Conservation (phyloP, 2,797 vertebrate genomes). For the Anas bahamensis region DNA sequence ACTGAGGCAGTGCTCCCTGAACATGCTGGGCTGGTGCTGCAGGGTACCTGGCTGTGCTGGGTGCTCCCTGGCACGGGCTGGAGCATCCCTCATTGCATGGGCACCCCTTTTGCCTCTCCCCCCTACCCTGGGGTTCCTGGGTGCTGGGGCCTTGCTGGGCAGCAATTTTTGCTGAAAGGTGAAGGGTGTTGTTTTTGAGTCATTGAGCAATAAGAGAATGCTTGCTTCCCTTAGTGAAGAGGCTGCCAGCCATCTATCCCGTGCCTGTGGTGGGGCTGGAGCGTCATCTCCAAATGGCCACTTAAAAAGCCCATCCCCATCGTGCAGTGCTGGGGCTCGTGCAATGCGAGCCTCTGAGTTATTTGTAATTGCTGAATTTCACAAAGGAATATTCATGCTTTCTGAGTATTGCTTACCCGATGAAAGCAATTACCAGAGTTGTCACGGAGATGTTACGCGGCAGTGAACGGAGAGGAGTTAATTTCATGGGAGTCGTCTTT, state of each 20-base stretch:
- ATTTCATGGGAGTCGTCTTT: conserved; percentile 50
- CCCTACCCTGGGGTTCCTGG: too few species aligned
- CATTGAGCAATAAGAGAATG: not conserved
- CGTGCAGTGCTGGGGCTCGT: fast-evolving
- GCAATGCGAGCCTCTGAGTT: not conserved
- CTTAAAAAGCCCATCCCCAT: fast-evolving
- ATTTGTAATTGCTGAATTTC: not conserved
- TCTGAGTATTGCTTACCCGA: conserved; percentile 27
- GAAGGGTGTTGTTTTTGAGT: not conserved
- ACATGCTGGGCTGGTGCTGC: too few species aligned
- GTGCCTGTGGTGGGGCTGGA: fast-evolving
- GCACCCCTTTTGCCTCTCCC: not conserved
- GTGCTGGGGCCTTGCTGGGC: not conserved
- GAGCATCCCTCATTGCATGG: not conserved
- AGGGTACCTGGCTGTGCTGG: not conserved
- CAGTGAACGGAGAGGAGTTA: conserved; percentile 15
- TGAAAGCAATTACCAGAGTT: conserved; percentile 37
- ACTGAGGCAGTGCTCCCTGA: not conserved
- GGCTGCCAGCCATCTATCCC: not conserved
- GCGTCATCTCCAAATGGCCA: fast-evolving
- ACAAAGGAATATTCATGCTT: conserved; percentile 47
- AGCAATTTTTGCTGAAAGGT: too few species aligned
- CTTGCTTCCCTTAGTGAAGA: too few species aligned
- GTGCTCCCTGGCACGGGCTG: not conserved
- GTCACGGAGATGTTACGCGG: not conserved